Base-by-base conservation (phyloP, 1,140 invertebrate species). In the Hylyphantes graminicola region DNA sequence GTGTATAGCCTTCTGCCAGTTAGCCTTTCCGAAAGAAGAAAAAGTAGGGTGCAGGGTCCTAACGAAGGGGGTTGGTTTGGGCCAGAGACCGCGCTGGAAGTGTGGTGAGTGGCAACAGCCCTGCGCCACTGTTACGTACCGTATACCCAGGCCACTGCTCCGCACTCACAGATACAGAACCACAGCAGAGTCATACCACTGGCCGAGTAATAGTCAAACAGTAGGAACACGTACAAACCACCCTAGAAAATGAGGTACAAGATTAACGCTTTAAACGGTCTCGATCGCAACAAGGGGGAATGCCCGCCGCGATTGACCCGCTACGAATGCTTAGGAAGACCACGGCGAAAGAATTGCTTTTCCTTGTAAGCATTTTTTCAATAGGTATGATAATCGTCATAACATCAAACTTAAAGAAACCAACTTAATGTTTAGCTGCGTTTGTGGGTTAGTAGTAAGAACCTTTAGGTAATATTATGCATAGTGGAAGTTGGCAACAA, bases 131-230 rank as follows among this genome's bases (percentile, higher is more conserved):
- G 70, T 83, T 72, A 85, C 88, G 92, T 91, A 88, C 94, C 94
- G 89, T 96, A 96, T 10, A 93, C 93, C 93, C 94, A 95, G 0
- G 93, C 90, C 8, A 95, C 92, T 50, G 93, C 93, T n/a, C 94
- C 87, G 2, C 93, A 91, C 90, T 96, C 94, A 72, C 93, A 89
- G n/a, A 94, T 87, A 86, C 93, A 94, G 61, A 94, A 93, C 12
- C 93, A 90, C 50, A 95, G 93, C 2, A 95, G 92, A 15, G 93
- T 92, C 89, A 94, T 92, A 48, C 93, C 93, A 53, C 89, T 90
- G 13, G 95, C 93, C 11, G 93, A 93, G 87, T 94, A 94, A 87
- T 92, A 93, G 87, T 94, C 93, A 91, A 94, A 93, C 79, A 94
- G 87, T 90, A 94, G 93, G 88, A 94, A 94, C 84, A 94, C 91